Conservation (phyloP, 2,797 vertebrate species). For the Ibycter americanus region DNA sequence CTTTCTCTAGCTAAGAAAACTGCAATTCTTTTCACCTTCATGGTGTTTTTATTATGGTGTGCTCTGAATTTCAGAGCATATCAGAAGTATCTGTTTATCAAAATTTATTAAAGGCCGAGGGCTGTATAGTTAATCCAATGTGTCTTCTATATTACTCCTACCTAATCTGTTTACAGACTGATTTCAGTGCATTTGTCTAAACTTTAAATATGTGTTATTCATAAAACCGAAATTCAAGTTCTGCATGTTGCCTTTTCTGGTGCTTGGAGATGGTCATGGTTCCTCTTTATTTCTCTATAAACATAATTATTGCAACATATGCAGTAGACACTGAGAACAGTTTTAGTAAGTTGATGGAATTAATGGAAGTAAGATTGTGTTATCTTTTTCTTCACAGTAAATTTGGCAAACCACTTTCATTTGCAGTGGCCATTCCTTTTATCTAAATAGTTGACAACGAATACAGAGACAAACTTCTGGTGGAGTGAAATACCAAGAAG, state of each 20-base stretch:
- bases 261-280: background rate
- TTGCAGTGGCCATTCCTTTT: background rate
- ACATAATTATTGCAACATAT: background rate
- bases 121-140: background rate
- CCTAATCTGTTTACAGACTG: background rate
- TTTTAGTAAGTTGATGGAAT: background rate
- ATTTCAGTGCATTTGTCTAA: background rate
- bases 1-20: background rate
- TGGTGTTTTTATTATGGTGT: background rate
- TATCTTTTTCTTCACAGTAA: constrained; percentile 12
- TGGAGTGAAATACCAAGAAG: constrained; percentile 22
- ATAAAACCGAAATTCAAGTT: background rate
- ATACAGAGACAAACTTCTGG: constrained; percentile 2
- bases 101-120: background rate
- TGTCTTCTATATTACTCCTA: background rate
- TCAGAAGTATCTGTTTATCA: background rate
- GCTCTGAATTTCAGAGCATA: background rate
- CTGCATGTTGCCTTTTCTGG: background rate
- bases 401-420: background rate
- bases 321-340: background rate
- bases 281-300: background rate
- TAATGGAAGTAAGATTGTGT: background rate
- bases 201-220: background rate
- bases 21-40: background rate
- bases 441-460: constrained; percentile 14